Conservation (phyloP, 2,113 vertebrate genomes). For the Acanthisitta chloris region DNA sequence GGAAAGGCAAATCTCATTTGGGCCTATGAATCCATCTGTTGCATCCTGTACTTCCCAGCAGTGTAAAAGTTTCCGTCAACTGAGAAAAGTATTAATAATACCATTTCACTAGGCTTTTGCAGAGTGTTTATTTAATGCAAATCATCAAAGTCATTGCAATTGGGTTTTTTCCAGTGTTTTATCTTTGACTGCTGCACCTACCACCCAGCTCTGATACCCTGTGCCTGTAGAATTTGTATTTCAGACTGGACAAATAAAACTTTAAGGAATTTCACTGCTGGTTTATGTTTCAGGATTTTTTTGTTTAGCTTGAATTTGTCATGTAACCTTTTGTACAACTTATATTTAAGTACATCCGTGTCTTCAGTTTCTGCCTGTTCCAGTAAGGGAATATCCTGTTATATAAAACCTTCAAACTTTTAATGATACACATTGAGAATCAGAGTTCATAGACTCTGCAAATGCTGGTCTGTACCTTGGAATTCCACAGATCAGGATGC, state of each 20-base stretch:
- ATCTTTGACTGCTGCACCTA: background rate
- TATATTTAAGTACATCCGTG: background rate
- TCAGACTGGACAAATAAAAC: background rate
- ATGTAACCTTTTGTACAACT: background rate
- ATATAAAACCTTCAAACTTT: background rate
- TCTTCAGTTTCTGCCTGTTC: background rate
- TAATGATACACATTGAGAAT: background rate
- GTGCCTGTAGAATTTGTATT: background rate
- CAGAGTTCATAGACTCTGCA: background rate
- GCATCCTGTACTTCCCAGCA: background rate
- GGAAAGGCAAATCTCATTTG: background rate
- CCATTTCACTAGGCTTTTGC: background rate
- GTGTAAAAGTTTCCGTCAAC: background rate
- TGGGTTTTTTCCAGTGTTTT: background rate
- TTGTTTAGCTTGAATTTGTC: background rate
- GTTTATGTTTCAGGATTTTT: background rate
- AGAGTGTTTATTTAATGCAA: background rate
- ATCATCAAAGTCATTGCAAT: background rate
- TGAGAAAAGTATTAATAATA: background rate
- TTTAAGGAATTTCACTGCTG: background rate
- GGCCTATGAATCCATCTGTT: background rate
- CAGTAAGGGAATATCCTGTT: background rate
- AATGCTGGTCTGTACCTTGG: background rate
- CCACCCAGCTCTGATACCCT: background rate
- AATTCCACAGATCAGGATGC: background rate